Evolutionary conservation across 2,888 invertebrate genomes (phyloP), one percentile per base, ranked within the genome.

Genomic region (Mactromeris polynyma): DNA sequence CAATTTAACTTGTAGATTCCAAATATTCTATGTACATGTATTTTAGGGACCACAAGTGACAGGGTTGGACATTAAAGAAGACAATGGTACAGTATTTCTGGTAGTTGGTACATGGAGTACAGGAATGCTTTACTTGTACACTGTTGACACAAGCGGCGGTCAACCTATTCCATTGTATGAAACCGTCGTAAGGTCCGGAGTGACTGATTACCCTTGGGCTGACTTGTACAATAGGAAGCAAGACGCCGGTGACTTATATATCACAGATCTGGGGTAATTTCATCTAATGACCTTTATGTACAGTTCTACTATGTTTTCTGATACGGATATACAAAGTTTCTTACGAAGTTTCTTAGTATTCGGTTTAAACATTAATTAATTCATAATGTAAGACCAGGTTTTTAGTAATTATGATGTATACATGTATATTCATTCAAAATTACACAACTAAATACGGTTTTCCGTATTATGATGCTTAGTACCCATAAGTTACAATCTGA

Each of bases 201-300:
- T 64, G 2, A 90, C 89, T 0, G 91, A 93, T 21, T 81, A 81
- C 21, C 91, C 93, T 9, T 94, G 93, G 94, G 86, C 36, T 17
- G 93, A 93, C 73, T 82, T 94, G 42, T 94, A 93, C 46, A 46
- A 58, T n/a, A n/a, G n/a, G n/a, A n/a, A n/a, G n/a, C n/a, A n/a
- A n/a, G n/a, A n/a, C n/a, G n/a, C 92, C 31, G 94, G 94, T 4
- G 93, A 94, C 54, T 90, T 90, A n/a, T 89, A 90, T 21, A 93
- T 94, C 51, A 91, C 93, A 1, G 91, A 93, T 17, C 85, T 94
- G 9, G 93, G 94, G 93, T 94, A 89, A 79, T 46, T 14, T 46
- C 3, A 46, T 46, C 17, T 46, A n/a, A 40, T 40, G 6, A 40
- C 40, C 11, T 7, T 40, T 40, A 40, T 40, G 11, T 7, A 40